Evolutionary conservation across 2,797 vertebrate species (phyloP).

Genomic region (Erithacus rubecula): DNA sequence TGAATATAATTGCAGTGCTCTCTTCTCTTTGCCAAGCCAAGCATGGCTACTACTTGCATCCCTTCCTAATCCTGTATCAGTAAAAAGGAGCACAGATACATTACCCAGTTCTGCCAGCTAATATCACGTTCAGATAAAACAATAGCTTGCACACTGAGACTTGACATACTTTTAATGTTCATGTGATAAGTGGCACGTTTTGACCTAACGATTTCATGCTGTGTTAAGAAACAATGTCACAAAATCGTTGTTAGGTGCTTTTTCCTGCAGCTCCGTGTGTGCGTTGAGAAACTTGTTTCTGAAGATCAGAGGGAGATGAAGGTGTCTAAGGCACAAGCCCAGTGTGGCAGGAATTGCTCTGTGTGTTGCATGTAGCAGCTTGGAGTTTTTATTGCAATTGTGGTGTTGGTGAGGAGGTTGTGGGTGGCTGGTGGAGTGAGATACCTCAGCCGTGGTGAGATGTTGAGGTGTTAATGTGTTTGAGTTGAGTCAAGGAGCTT

Average conservation of each 20-base stretch:
- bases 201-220: constrained; percentile 68
- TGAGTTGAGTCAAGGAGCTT: background rate
- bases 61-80: background rate
- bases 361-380: background rate
- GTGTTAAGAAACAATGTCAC: constrained; percentile 53
- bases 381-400: background rate
- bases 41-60: constrained; percentile 19
- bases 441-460: background rate
- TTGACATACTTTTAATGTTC: constrained; percentile 70
- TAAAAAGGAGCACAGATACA: background rate
- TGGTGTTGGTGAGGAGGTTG: background rate
- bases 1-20: background rate
- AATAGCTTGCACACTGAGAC: constrained; percentile 63
- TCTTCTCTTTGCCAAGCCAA: background rate
- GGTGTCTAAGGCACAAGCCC: constrained; percentile 2
- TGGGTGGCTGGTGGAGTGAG: background rate
- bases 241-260: constrained; percentile 54
- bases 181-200: constrained; percentile 65
- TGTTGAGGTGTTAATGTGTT: background rate
- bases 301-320: constrained; percentile 45
- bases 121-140: constrained; percentile 64
- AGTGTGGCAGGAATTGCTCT: background rate
- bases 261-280: background rate
- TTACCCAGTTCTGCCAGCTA: constrained; percentile 61
- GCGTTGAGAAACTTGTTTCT: constrained; percentile 4